phyloP scores from a whole-genome alignment of 2,113 vertebrate species.

The Sialia sialis region DNA sequence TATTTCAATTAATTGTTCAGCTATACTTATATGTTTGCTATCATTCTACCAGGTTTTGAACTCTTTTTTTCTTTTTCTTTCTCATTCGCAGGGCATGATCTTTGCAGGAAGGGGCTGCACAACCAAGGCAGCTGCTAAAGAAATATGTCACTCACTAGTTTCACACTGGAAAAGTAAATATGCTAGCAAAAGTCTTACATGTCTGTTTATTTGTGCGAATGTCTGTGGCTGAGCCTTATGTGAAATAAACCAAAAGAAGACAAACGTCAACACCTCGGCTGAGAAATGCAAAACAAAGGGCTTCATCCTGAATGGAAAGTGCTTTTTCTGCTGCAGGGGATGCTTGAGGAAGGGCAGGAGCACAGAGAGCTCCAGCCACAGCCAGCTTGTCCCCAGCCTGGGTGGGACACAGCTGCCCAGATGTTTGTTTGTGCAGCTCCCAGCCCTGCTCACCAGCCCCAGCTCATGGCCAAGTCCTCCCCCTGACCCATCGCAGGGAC shows the following conservation, averaged over 20 bases:
- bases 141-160: slow-evolving; percentile 69
- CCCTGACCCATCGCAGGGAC: not conserved
- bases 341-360: not conserved
- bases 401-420: slow-evolving; percentile 39
- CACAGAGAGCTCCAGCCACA: not conserved
- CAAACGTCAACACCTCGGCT: slow-evolving; percentile 19
- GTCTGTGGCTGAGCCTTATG: slow-evolving; percentile 11
- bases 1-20: slow-evolving; percentile 59
- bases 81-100: slow-evolving; percentile 3
- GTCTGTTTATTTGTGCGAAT: slow-evolving; percentile 66
- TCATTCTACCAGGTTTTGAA: slow-evolving; percentile 31
- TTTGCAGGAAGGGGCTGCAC: slow-evolving; percentile 39
- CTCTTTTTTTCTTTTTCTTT: not conserved
- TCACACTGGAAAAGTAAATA: slow-evolving; percentile 64
- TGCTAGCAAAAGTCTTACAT: slow-evolving; percentile 27
- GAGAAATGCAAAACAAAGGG: slow-evolving; percentile 38
- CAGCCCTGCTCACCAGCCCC: not conserved
- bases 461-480: not conserved
- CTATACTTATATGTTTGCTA: slow-evolving; percentile 23
- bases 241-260: slow-evolving; percentile 57
- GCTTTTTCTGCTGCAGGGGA: not conserved
- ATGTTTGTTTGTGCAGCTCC: slow-evolving; percentile 26
- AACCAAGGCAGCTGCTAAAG: slow-evolving; percentile 60
- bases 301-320: not conserved
- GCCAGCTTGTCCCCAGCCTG: not conserved